Evolutionary conservation across 2,113 vertebrate genomes (phyloP).

Genomic region (Labeo catla): DNA sequence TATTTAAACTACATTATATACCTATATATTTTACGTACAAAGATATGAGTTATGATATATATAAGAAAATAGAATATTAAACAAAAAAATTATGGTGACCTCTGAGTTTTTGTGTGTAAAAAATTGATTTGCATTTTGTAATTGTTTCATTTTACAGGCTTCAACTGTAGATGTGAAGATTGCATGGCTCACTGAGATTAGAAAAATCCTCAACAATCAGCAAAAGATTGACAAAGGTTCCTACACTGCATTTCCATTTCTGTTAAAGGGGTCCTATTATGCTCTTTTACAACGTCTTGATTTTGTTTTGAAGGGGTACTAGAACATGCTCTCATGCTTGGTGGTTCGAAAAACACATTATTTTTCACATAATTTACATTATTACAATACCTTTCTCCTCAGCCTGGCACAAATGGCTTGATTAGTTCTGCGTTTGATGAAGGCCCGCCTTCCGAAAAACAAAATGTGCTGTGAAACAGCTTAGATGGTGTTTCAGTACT

Average conservation of each 20-base stretch:
- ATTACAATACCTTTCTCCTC: too few species aligned
- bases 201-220: constrained; percentile 88
- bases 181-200: constrained; percentile 89
- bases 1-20: background rate
- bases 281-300: too few species aligned
- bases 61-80: background rate
- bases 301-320: too few species aligned
- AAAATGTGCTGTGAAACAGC: too few species aligned
- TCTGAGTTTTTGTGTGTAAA: background rate
- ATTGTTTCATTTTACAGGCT: constrained; percentile 76
- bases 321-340: too few species aligned
- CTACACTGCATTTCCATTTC: constrained; percentile 21
- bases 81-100: background rate
- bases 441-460: too few species aligned
- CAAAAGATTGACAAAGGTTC: constrained; percentile 85
- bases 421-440: too few species aligned
- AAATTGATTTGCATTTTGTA: background rate
- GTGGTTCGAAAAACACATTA: too few species aligned
- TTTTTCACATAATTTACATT: too few species aligned
- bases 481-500: too few species aligned
- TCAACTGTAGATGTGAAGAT: constrained; percentile 88
- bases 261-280: background rate
- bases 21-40: background rate
- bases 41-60: background rate
- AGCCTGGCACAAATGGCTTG: too few species aligned